These are phyloP conservation scores for Onychostruthus taczanowskii DNA, from an alignment of 2,113 vertebrate genomes.

Conservation along the genomic window DNA sequence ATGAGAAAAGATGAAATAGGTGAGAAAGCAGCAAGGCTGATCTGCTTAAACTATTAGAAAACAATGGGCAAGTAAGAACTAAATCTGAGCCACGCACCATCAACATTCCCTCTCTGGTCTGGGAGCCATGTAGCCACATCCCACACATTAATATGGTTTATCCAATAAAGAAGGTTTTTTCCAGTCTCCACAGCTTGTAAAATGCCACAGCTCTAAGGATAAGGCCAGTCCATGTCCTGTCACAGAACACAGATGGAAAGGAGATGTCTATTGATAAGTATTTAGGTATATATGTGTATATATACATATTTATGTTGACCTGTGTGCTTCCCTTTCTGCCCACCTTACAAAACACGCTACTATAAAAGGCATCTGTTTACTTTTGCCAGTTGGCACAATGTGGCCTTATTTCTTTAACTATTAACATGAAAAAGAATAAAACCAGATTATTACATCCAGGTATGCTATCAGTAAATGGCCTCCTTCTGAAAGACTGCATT, in stretches of 20 bases:
- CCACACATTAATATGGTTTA: not conserved
- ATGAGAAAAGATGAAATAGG: slow-evolving; percentile 99
- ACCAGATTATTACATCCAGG: not conserved
- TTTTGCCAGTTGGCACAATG: not conserved
- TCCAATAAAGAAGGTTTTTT: not conserved
- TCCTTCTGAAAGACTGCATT: slow-evolving; percentile 20
- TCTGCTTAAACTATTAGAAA: not conserved
- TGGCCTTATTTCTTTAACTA: not conserved
- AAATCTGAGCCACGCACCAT: not conserved
- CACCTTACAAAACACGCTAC: not conserved
- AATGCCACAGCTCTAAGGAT: not conserved
- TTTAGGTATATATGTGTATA: not conserved
- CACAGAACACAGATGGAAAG: not conserved
- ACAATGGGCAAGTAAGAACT: not conserved
- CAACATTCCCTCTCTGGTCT: not conserved
- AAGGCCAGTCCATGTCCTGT: not conserved
- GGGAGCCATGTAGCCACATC: not conserved
- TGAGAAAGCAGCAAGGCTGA: slow-evolving; percentile 65
- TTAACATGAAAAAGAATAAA: not conserved
- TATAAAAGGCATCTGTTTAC: not conserved
- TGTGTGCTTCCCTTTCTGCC: not conserved
- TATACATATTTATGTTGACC: not conserved
- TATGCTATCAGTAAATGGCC: not conserved
- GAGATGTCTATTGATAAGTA: not conserved
- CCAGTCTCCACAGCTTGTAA: not conserved